Base-by-base conservation (phyloP, 2,888 invertebrate species). In the Brachylomia viminalis region DNA sequence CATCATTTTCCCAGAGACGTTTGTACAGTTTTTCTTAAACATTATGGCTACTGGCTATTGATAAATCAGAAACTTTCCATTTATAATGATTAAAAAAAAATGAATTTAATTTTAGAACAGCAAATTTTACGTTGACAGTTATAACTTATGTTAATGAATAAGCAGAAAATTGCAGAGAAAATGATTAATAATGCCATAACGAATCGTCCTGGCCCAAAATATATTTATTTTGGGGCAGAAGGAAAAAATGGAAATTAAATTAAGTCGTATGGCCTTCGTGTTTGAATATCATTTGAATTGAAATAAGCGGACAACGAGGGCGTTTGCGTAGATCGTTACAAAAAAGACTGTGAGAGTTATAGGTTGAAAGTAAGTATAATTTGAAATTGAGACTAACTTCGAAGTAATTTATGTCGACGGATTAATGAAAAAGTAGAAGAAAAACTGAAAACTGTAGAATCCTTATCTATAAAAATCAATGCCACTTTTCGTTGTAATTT, bases 201-300 rank as follows among this genome's bases (percentile, higher is more conserved):
- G 62, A 75, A 72, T 72, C 61, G 8, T 59, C 47, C 65, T 62
- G 47, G 59, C 33, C 13, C 27, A 58, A 75, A 85, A 82, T 85
- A 47, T 58, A 64, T 73, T 71, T 85, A 72, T 82, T 83, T 85
- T 71, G 49, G 52, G 30, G 27, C 6, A 62, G 15, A 68, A 68
- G 64, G 70, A 72, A 83, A 85, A 86, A 75, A 82, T 82, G 86
- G 79, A 82, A 82, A 84, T 85, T 75, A 59, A 75, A 78, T 85
- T 75, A 82, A 77, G 73, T 70, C 85, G 49, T 68, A 77, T 54
- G 67, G 71, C 83, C 74, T 78, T 82, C 78, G 70, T 70, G 79
- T 85, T 84, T 85, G 66, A 85, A 84, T 85, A 82, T 82, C 52
- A 78, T 82, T 85, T 74, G 58, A 82, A 85, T 84, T 67, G 68